phyloP scores from a whole-genome alignment of 2,888 invertebrate genomes.

The Diaprepes abbreviatus region DNA sequence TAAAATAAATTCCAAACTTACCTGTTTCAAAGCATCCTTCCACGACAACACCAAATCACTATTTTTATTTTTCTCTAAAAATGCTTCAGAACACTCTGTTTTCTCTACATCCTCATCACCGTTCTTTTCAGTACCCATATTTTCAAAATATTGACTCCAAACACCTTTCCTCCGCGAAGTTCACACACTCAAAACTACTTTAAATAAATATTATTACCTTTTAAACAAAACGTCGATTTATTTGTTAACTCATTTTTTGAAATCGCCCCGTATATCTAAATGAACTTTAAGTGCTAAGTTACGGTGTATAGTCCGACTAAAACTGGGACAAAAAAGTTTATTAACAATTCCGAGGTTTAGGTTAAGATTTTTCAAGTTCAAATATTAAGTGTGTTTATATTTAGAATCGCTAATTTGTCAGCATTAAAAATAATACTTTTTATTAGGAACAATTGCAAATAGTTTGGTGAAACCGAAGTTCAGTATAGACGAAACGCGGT shows the following conservation, averaged over 20 bases:
- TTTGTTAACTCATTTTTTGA: not conserved
- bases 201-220: not conserved
- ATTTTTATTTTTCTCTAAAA: conserved; percentile 15
- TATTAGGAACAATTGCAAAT: too few species aligned
- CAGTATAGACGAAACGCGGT: too few species aligned
- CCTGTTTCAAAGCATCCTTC: conserved; percentile 37
- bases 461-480: too few species aligned
- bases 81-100: not conserved
- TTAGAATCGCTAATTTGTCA: too few species aligned
- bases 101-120: conserved; percentile 20
- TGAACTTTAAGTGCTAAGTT: not conserved
- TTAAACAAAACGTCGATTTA: too few species aligned
- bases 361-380: not conserved
- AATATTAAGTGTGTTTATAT: too few species aligned
- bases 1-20: too few species aligned
- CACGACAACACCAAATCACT: conserved; percentile 22
- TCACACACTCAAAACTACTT: not conserved
- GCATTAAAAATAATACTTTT: too few species aligned
- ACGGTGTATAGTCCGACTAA: not conserved
- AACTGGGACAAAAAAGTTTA: not conserved
- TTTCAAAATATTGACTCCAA: not conserved
- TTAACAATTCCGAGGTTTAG: not conserved
- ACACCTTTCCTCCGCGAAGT: not conserved
- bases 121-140: not conserved
- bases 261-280: conserved; percentile 1